A percentile compares a stretch with the other conserved stretches of the same genome.
phyloP scores from a whole-genome alignment of 1,140 invertebrate genomes.

The Micrasema minimum region DNA sequence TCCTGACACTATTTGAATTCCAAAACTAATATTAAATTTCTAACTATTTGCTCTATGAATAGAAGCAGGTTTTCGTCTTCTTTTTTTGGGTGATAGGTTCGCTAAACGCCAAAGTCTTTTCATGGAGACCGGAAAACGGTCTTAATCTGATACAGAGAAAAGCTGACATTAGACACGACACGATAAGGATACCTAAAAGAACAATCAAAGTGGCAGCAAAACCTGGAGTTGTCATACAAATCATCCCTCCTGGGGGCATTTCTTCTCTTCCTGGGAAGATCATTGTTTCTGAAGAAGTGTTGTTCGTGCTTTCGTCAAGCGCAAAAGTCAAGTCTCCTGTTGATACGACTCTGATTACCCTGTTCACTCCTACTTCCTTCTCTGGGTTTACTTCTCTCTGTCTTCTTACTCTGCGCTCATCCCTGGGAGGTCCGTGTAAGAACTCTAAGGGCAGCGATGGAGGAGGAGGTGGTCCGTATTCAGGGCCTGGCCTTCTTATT shows the following conservation, averaged over 20 bases:
- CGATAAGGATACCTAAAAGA: conserved; percentile 80
- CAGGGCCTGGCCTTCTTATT: conserved; percentile 69
- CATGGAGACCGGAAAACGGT: conserved; percentile 71
- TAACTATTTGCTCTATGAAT: conserved; percentile 60
- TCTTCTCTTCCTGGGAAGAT: conserved; percentile 73
- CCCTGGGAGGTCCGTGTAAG: conserved; percentile 73
- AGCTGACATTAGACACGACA: conserved; percentile 85
- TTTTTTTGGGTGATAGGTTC: conserved; percentile 56
- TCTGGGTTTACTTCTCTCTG: conserved; percentile 72
- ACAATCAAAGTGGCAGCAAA: conserved; percentile 87
- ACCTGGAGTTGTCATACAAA: conserved; percentile 92
- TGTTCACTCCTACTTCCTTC: conserved; percentile 84
- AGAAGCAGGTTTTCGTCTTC: conserved; percentile 66
- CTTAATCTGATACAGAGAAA: conserved; percentile 83
- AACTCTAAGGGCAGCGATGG: conserved; percentile 72
- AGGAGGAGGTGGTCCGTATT: conserved; percentile 76
- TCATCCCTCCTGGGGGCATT: conserved; percentile 68
- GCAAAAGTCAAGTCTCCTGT: conserved; percentile 86
- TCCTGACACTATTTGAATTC: background rate
- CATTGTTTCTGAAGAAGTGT: conserved; percentile 71
- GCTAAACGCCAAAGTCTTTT: conserved; percentile 66
- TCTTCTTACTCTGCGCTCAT: conserved; percentile 77
- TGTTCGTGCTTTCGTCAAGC: conserved; percentile 70
- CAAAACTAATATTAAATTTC: conserved; percentile 29
- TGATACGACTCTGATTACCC: conserved; percentile 86